phyloP scores from a whole-genome alignment of 1,140 invertebrate genomes.

The Thaumatotibia leucotreta region DNA sequence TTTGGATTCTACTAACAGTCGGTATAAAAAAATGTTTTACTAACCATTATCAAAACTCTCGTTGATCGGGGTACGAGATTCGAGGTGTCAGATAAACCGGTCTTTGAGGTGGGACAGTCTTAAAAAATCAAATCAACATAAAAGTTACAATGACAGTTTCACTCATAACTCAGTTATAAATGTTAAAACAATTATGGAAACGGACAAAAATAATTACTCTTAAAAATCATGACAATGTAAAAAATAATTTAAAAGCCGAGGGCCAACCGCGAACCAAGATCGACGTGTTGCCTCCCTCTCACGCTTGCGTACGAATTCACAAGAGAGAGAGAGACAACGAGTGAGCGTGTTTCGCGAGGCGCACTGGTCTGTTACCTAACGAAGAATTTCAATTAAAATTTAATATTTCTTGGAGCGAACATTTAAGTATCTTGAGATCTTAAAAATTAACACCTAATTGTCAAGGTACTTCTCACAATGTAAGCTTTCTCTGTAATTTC shows the following conservation, averaged over 20 bases:
- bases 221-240: neutral
- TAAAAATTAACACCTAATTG: neutral
- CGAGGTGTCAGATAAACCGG: neutral
- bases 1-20: too few species aligned
- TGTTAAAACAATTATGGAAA: slow-evolving; percentile 3
- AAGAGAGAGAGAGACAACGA: too few species aligned
- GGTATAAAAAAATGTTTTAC: too few species aligned
- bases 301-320: too few species aligned
- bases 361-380: neutral
- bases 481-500: neutral
- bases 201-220: neutral
- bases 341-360: too few species aligned
- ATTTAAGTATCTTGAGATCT: neutral
- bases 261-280: too few species aligned
- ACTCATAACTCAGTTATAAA: slow-evolving; percentile 9
- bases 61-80: neutral
- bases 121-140: slow-evolving; percentile 6
- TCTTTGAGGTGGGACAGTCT: neutral
- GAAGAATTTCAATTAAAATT: neutral
- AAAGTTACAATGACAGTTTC: neutral
- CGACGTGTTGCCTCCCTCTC: too few species aligned
- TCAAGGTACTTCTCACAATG: neutral
- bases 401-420: neutral
- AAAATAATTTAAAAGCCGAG: neutral
- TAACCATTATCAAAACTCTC: neutral